These are phyloP conservation scores for Liposcelis brunnea DNA, from an alignment of 2,888 invertebrate species.

Conservation along the genomic window DNA sequence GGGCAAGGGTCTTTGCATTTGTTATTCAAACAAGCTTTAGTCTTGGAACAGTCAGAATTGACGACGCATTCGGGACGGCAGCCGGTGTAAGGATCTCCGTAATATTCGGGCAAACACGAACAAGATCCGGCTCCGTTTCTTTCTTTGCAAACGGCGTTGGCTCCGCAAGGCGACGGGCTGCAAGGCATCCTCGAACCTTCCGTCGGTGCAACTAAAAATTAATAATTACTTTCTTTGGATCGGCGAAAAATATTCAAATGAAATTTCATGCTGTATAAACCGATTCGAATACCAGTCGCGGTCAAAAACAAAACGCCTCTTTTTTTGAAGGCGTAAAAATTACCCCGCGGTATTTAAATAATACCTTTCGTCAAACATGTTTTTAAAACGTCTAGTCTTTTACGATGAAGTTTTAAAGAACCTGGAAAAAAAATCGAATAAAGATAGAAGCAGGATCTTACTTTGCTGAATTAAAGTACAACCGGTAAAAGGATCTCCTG, in stretches of 20 bases:
- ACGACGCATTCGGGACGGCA: slow-evolving; percentile 74
- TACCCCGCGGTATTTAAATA: no score
- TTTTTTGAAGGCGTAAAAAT: no score
- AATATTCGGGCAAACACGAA: slow-evolving; percentile 61
- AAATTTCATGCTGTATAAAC: slow-evolving; percentile 4
- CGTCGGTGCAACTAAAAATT: slow-evolving; percentile 33
- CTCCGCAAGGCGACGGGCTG: slow-evolving; percentile 72
- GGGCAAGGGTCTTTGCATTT: slow-evolving; percentile 74
- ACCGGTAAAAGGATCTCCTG: slow-evolving; percentile 71
- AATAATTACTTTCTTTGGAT: no score
- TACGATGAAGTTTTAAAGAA: no score
- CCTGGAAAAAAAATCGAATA: no score
- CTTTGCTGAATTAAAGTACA: slow-evolving; percentile 32
- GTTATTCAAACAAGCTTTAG: slow-evolving; percentile 64
- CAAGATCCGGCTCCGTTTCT: slow-evolving; percentile 70
- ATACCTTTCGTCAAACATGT: no score
- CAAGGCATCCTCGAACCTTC: slow-evolving; percentile 60
- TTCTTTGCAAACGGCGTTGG: slow-evolving; percentile 69
- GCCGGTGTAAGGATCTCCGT: slow-evolving; percentile 72
- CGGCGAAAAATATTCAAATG: slow-evolving; percentile 2
- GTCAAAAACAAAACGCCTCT: background rate
- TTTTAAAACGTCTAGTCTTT: no score
- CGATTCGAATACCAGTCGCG: background rate
- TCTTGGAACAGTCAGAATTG: slow-evolving; percentile 60
- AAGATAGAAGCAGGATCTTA: no score